Percentiles rank a stretch among this genome's conserved stretches.
These are phyloP conservation scores for Hypolimnas misippus DNA, from an alignment of 2,888 invertebrate genomes.

Conservation along the genomic window DNA sequence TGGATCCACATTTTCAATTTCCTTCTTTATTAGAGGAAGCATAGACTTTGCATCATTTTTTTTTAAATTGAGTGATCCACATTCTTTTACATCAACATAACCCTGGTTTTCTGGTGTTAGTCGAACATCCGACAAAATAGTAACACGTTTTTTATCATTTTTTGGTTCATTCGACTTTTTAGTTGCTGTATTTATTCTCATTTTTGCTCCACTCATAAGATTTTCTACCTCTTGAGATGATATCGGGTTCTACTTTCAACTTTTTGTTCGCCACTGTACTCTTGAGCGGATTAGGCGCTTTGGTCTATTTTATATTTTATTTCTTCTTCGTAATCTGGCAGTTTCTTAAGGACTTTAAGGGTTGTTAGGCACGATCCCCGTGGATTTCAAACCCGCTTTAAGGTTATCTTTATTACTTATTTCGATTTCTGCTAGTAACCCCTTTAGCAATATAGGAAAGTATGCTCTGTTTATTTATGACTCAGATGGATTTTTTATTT, in stretches of 20 bases:
- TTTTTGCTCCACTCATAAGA: constrained; percentile 14
- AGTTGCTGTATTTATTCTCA: constrained; percentile 11
- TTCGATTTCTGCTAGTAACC: constrained; percentile 14
- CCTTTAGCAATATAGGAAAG: constrained; percentile 24
- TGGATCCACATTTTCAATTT: constrained; percentile 17
- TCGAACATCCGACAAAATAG: constrained; percentile 19
- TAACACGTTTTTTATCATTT: constrained; percentile 17
- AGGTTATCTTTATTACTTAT: constrained; percentile 15
- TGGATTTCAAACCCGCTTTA: constrained; percentile 15
- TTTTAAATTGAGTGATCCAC: constrained; percentile 13
- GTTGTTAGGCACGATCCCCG: constrained; percentile 23
- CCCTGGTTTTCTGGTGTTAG: constrained; percentile 19
- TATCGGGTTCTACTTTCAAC: constrained; percentile 15
- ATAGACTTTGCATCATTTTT: constrained; percentile 8
- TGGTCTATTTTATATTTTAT: constrained; percentile 16
- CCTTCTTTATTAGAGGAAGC: constrained; percentile 16
- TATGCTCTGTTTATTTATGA: constrained; percentile 25
- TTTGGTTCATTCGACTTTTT: constrained; percentile 21
- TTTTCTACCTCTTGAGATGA: constrained; percentile 22
- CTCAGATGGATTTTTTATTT: constrained; percentile 24
- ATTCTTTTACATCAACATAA: constrained; percentile 17
- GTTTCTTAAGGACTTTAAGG: constrained; percentile 21
- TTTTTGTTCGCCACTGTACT: constrained; percentile 17
- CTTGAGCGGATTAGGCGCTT: constrained; percentile 15
- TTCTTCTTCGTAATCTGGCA: constrained; percentile 25